phyloP scores from a whole-genome alignment of 1,140 invertebrate species.

The Probaryconus sp. region DNA sequence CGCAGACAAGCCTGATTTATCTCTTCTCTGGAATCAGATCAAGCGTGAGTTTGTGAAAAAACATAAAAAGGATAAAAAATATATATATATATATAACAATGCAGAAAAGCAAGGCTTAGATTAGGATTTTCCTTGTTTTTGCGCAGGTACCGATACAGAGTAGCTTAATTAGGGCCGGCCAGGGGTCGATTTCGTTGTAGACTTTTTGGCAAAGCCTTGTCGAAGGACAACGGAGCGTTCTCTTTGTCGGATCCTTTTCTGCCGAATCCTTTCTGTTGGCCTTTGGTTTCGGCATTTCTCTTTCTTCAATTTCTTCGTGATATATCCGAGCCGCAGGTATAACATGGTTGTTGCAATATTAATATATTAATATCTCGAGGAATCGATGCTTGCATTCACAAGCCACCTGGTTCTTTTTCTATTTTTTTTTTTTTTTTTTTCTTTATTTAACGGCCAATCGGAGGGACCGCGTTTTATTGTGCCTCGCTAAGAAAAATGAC shows the following conservation, averaged over 20 bases:
- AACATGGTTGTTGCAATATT: slow-evolving; percentile 18
- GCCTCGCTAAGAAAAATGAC: slow-evolving; percentile 23
- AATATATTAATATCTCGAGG: slow-evolving; percentile 46
- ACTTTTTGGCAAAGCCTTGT: slow-evolving; percentile 47
- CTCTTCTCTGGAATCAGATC: too few relatives aligned
- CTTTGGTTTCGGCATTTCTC: slow-evolving; percentile 8
- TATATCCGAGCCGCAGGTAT: slow-evolving; percentile 31
- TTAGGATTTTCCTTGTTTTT: slow-evolving; percentile 45
- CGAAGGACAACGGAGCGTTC: slow-evolving; percentile 26
- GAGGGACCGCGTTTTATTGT: background rate
- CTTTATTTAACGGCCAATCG: slow-evolving; percentile 14
- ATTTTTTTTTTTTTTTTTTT: too few relatives aligned
- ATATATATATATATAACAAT: too few relatives aligned
- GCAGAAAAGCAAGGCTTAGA: slow-evolving; percentile 11
- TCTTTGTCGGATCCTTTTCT: slow-evolving; percentile 6
- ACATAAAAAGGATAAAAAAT: too few relatives aligned
- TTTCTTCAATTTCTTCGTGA: slow-evolving; percentile 37
- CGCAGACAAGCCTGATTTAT: too few relatives aligned
- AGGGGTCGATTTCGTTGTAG: slow-evolving; percentile 24
- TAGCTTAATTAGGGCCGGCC: slow-evolving; percentile 49
- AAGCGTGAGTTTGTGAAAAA: too few relatives aligned
- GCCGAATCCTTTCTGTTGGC: background rate
- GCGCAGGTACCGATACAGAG: slow-evolving; percentile 32
- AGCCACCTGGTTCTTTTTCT: too few relatives aligned
- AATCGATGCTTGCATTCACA: background rate